These are phyloP conservation scores for Andrena praecox DNA, from an alignment of 2,888 invertebrate genomes.

Conservation along the genomic window DNA sequence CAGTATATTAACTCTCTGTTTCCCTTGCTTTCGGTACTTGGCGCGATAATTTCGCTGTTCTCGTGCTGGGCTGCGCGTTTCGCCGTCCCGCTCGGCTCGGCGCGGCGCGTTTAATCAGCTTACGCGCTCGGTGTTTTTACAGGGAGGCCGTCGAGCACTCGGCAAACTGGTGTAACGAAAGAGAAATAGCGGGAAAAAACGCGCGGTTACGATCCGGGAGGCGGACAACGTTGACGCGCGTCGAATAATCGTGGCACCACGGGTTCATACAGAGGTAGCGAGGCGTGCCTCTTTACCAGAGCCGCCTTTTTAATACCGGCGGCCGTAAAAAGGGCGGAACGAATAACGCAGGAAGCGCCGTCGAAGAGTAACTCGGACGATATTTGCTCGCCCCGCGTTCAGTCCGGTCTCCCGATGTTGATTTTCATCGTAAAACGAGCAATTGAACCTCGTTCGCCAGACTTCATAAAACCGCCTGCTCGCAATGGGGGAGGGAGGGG, in stretches of 20 bases:
- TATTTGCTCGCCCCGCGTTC: conserved; percentile 60
- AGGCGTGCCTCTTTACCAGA: conserved; percentile 17
- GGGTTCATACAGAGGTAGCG: conserved; percentile 4
- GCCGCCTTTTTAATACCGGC: conserved; percentile 40
- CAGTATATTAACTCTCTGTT: background rate
- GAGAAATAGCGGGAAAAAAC: background rate
- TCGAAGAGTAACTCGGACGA: conserved; percentile 43
- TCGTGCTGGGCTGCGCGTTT: background rate
- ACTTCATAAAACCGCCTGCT: conserved; percentile 48
- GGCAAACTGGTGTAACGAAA: background rate
- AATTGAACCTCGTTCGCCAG: conserved; percentile 35
- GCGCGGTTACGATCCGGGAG: background rate
- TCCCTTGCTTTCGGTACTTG: background rate
- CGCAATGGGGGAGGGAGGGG: background rate
- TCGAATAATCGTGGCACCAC: conserved; percentile 49
- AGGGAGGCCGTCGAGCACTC: background rate
- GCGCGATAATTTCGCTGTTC: background rate
- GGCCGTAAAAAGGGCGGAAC: conserved; percentile 14
- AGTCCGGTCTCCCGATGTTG: conserved; percentile 67
- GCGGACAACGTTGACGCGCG: conserved; percentile 27
- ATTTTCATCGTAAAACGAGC: conserved; percentile 76
- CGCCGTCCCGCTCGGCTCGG: background rate
- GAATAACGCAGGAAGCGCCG: conserved; percentile 20
- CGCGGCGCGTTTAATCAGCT: conserved; percentile 40
- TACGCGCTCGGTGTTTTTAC: conserved; percentile 17